These are phyloP conservation scores for Saguinus imperator DNA, from an alignment of 2,113 vertebrate species.

Conservation along the genomic window DNA sequence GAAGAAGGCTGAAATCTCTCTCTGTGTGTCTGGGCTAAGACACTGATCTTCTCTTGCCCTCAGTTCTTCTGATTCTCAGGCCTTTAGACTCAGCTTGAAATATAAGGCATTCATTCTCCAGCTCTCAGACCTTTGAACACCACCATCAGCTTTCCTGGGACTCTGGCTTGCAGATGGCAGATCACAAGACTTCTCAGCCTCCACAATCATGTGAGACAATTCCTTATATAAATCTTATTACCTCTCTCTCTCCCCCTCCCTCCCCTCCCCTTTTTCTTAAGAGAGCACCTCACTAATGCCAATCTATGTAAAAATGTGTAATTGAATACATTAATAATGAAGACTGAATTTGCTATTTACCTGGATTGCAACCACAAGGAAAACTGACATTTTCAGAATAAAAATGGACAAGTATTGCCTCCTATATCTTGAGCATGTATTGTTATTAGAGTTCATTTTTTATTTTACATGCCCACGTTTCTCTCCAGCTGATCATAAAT, in stretches of 20 bases:
- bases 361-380: constrained; percentile 16
- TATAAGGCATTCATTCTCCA: no score
- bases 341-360: constrained; percentile 48
- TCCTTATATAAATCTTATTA: background rate
- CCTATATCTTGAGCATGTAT: constrained; percentile 40
- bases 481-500: constrained; percentile 59
- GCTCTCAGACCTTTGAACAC: background rate
- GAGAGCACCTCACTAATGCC: background rate
- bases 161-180: background rate
- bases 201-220: background rate
- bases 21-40: background rate
- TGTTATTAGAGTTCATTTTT: constrained; percentile 52
- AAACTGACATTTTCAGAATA: constrained; percentile 58
- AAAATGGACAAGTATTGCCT: constrained; percentile 43
- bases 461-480: constrained; percentile 45
- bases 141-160: background rate
- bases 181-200: background rate
- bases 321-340: constrained; percentile 55
- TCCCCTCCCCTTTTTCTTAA: background rate
- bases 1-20: background rate
- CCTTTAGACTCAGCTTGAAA: background rate
- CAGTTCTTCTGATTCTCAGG: background rate
- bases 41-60: background rate
- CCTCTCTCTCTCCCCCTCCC: background rate
- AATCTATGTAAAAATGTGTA: constrained; percentile 39